These are phyloP conservation scores for Molossus alvarezi DNA, from an alignment of 2,797 vertebrate species.

Conservation along the genomic window DNA sequence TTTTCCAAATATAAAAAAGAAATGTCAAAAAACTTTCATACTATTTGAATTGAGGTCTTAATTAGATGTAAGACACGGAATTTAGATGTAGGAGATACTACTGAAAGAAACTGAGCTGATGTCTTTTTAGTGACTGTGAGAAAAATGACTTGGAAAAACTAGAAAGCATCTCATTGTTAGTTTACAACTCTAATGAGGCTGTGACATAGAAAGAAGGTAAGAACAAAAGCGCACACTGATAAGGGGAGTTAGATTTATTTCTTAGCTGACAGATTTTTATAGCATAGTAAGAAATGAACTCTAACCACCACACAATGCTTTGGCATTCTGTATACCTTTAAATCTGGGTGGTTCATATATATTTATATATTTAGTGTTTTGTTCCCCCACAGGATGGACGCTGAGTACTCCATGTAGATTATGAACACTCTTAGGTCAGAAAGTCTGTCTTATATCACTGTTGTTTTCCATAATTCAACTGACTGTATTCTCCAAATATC, in stretches of 20 bases:
- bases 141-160: constrained; percentile 71
- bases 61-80: constrained; percentile 27
- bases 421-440: neutral
- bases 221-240: neutral
- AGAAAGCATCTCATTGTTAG: constrained; percentile 52
- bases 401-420: neutral
- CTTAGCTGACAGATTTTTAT: constrained; percentile 44
- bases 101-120: constrained; percentile 26
- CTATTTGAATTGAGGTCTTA: constrained; percentile 57
- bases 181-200: constrained; percentile 56
- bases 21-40: constrained; percentile 64
- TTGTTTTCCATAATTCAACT: neutral
- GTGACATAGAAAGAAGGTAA: constrained; percentile 2
- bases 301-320: neutral
- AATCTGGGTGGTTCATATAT: neutral
- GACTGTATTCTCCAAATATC: neutral
- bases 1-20: constrained; percentile 58
- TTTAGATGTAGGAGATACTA: constrained; percentile 19
- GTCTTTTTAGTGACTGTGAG: neutral
- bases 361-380: constrained; percentile 27
- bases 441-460: constrained; percentile 46
- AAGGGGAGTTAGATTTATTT: constrained; percentile 34
- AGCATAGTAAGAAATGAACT: constrained; percentile 14
- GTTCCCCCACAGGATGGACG: neutral
- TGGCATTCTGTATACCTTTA: neutral